Base-by-base conservation (phyloP, 2,888 invertebrate species). In the Yponomeuta malinellus region DNA sequence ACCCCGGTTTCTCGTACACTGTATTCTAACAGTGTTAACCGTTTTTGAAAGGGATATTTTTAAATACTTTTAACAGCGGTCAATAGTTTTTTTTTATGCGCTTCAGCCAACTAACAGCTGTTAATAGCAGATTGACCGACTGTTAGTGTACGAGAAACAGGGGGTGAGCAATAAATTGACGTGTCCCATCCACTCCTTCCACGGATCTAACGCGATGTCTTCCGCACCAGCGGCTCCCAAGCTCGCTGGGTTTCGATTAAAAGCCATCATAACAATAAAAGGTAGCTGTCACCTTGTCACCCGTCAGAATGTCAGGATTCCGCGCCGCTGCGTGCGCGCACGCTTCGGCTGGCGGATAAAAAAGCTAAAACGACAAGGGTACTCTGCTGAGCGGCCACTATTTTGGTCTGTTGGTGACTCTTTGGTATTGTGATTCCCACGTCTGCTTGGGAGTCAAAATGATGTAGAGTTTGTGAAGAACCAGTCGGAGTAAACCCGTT, bases 281-380 rank as follows among this genome's bases (percentile, higher is more conserved):
- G 72, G 71, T 48, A 37, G 64, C 72, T 72, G 74, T 74, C 67
- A 72, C 63, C 70, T 31, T 65, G 70, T 70, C 52, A 52, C 52
- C 71, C 71, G 75, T 75, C 76, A 52, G 52, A 9, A 52, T 52
- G 75, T 75, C 75, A 76, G 71, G 72, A 76, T 80, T 78, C 78
- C 79, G 74, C 79, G 73, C 73, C 77, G 75, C 70, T 79, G 84
- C 81, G 78, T 76, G 72, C 72, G 81, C 80, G 82, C 83, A 76
- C 70, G 66, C 66, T 66, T 37, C 65, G 33, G 52, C 52, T 52
- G 52, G 12, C 52, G 52, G 52, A 52, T 2, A 52, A 52, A 52
- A 52, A 52, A 52, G 52, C 52, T 52, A 52, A 52, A 52, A 52
- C 10, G 52, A 52, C 52, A 9, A 52, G 52, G 52, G 52, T 52